A percentile compares a stretch with the other conserved stretches of the same genome.
phyloP scores from a whole-genome alignment of 2,113 vertebrate genomes.

The Toxostoma redivivum region DNA sequence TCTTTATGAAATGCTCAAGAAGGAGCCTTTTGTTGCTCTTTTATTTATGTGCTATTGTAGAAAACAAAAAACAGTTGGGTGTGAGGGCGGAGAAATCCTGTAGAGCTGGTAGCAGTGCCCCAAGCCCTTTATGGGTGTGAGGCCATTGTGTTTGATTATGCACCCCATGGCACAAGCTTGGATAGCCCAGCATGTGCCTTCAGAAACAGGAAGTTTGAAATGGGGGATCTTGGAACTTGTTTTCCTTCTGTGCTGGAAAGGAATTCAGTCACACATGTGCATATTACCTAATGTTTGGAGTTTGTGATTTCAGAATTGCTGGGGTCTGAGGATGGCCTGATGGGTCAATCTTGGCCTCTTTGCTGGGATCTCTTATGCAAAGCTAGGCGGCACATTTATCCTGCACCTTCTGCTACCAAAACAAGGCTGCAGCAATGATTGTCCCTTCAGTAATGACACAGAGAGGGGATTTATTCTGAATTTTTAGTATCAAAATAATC shows the following conservation, averaged over 20 bases:
- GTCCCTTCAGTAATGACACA: neutral
- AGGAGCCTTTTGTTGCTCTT: neutral
- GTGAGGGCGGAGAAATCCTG: neutral
- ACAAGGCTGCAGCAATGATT: neutral
- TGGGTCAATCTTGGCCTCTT: neutral
- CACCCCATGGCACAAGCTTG: fast-evolving
- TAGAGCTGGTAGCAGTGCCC: neutral
- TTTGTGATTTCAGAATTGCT: neutral
- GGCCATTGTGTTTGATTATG: fast-evolving
- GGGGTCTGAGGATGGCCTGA: neutral
- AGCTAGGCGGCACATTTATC: neutral
- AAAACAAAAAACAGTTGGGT: neutral
- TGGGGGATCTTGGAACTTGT: neutral
- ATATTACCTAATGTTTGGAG: neutral
- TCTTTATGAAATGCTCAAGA: neutral
- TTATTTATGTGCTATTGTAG: too few relatives aligned
- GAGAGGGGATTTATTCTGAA: neutral
- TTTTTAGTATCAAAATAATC: neutral
- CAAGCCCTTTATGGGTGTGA: fast-evolving
- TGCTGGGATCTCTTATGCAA: neutral
- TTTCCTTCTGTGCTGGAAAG: neutral
- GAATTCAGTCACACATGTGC: fast-evolving
- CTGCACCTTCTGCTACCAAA: neutral
- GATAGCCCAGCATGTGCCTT: neutral
- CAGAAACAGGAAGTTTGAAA: neutral